A percentile compares a stretch with the other conserved stretches of the same genome.
These are phyloP conservation scores for Rhopilema esculentum DNA, from an alignment of 30 jellyfish, hydroid and myxozoan species.

Conservation along the genomic window DNA sequence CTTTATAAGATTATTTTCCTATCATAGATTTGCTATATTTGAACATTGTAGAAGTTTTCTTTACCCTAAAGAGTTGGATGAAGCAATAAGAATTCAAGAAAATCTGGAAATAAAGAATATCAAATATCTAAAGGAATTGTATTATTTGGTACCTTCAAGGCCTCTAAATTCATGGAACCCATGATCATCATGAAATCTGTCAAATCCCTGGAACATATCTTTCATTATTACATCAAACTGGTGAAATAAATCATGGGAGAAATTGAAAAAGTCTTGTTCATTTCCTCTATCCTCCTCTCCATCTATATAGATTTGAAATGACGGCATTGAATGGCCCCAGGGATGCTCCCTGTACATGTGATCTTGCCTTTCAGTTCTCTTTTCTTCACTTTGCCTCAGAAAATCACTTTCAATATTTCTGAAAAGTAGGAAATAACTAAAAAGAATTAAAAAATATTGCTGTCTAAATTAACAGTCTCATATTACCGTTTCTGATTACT, in stretches of 20 bases:
- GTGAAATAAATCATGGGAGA: constrained; percentile 19
- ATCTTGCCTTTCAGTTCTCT: background rate
- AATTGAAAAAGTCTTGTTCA: background rate
- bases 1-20: no score
- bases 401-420: constrained; percentile 56
- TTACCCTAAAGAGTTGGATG: no score
- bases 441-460: background rate
- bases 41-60: no score
- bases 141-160: constrained; percentile 4
- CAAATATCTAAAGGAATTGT: no score
- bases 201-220: constrained; percentile 33
- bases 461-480: no score
- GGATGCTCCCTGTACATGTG: background rate
- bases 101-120: no score
- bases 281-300: background rate
- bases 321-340: constrained; percentile 11
- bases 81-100: no score
- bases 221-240: constrained; percentile 50
- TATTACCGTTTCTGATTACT: no score
- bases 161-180: background rate
- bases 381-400: constrained; percentile 4
- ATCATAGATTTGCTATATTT: no score
- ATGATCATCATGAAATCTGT: constrained; percentile 7
- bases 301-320: constrained; percentile 6
- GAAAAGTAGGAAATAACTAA: background rate